Base-by-base conservation (phyloP, 2,888 invertebrate genomes). In the Frankliniella fusca region DNA sequence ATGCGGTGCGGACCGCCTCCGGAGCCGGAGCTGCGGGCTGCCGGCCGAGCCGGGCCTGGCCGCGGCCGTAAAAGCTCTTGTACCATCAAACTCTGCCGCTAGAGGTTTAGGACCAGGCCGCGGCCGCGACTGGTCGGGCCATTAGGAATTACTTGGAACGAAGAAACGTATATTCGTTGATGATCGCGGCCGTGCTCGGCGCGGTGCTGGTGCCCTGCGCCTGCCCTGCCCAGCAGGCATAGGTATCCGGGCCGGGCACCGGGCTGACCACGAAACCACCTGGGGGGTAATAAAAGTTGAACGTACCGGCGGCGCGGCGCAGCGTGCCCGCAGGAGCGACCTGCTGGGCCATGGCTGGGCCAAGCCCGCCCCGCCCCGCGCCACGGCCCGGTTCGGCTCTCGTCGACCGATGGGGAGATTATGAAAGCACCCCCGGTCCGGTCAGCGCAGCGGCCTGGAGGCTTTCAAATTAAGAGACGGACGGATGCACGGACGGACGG, bases 271-370 rank as follows among this genome's bases (percentile, higher is more conserved):
- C 61, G 18, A 61, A n/a, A 18, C 20, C 61, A 11, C 61, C 61
- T 61, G 54, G 54, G n/a, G 61, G 61, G 61, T 61, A 61, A 61
- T 61, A 61, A 61, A 61, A 61, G 61, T 61, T 61, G n/a, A 61
- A 61, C 61, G 20, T 61, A 61, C n/a, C 61, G 61, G 61, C 61
- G 61, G 61, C 61, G 54, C 54, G 54, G 54, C 54, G 38, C 3
- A 3, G 54, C 54, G 12, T 15, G 54, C 2, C 15, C 54, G 54
- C 54, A 54, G 54, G 54, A 12, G 15, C 8, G 54, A 9, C 54
- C 15, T n/a, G 61, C 61, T 61, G 61, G 18, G 61, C 20, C 61
- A 3, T 9, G 12, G 18, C 1, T 2, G 18, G 18, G 54, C 5
- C 54, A 54, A 2, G 54, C 54, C 5, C 5, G 54, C 54, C 54